phyloP scores from a whole-genome alignment of 2,888 invertebrate genomes.

The Xestobium rufovillosum region DNA sequence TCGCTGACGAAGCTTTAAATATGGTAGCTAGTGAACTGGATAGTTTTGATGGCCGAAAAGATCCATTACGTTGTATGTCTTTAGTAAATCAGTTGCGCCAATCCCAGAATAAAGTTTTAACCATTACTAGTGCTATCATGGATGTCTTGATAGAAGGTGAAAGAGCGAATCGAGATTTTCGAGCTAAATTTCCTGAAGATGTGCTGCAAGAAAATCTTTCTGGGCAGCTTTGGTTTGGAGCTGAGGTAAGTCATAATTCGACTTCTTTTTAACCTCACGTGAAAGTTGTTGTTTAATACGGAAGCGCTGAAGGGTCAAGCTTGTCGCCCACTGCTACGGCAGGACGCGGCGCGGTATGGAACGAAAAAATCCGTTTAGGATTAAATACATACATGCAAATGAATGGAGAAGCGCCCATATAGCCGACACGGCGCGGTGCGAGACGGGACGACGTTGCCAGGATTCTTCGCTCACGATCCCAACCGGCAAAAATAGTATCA shows the following conservation, averaged over 20 bases:
- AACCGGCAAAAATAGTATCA: too few species aligned
- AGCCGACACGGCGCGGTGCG: too few species aligned
- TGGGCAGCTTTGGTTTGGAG: slow-evolving; percentile 99
- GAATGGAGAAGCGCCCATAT: too few species aligned
- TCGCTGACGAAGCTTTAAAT: slow-evolving; percentile 94
- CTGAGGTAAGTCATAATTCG: slow-evolving; percentile 69
- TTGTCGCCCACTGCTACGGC: too few species aligned
- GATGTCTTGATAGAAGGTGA: slow-evolving; percentile 82
- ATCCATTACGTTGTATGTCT: slow-evolving; percentile 92
- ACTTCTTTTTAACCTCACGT: too few species aligned
- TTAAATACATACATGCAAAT: too few species aligned
- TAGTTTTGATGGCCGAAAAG: slow-evolving; percentile 98
- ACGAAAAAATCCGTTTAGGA: too few species aligned
- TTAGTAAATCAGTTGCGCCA: slow-evolving; percentile 91
- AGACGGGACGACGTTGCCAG: too few species aligned
- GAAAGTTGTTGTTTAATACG: too few species aligned
- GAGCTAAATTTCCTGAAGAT: slow-evolving; percentile 98
- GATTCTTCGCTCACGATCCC: too few species aligned
- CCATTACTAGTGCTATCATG: slow-evolving; percentile 92
- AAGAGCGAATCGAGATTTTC: slow-evolving; percentile 86
- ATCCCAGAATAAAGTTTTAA: slow-evolving; percentile 86
- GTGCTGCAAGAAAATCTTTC: slow-evolving; percentile 96
- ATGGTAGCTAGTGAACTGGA: slow-evolving; percentile 93
- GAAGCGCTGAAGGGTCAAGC: too few species aligned
- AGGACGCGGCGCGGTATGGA: too few species aligned